phyloP scores from a whole-genome alignment of 2,888 invertebrate species.

The Euphydryas editha region DNA sequence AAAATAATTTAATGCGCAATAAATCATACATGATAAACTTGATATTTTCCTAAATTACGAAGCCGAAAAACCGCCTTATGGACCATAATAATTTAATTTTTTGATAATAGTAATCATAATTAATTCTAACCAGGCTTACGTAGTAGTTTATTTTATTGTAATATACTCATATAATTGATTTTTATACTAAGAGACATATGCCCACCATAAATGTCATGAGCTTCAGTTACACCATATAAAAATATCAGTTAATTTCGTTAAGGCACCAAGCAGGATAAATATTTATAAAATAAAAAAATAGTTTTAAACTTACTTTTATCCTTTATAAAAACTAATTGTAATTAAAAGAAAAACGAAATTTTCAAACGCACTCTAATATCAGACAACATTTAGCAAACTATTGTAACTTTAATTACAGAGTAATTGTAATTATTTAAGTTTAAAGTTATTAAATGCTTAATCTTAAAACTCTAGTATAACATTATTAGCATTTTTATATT shows the following conservation, averaged over 20 bases:
- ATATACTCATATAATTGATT: not conserved
- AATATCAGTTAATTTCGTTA: constrained; percentile 30
- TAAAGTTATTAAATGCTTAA: constrained; percentile 11
- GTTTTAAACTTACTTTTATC: constrained; percentile 7
- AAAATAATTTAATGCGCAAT: too few species aligned
- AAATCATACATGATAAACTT: too few species aligned
- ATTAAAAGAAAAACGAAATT: constrained; percentile 4
- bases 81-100: too few species aligned
- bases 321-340: constrained; percentile 1
- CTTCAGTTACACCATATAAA: constrained; percentile 18
- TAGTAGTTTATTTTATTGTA: constrained; percentile 1
- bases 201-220: not conserved
- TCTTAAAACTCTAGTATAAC: not conserved
- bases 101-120: not conserved
- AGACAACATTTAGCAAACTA: not conserved
- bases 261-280: constrained; percentile 37
- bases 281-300: not conserved
- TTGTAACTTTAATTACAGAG: not conserved
- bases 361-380: not conserved
- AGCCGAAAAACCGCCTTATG: too few species aligned
- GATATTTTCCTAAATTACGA: too few species aligned
- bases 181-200: not conserved
- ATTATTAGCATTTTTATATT: not conserved
- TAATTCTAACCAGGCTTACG: not conserved
- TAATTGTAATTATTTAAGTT: not conserved